Evolutionary conservation across 1,140 invertebrate species (phyloP).

Genomic region (Drosophila navojoa): DNA sequence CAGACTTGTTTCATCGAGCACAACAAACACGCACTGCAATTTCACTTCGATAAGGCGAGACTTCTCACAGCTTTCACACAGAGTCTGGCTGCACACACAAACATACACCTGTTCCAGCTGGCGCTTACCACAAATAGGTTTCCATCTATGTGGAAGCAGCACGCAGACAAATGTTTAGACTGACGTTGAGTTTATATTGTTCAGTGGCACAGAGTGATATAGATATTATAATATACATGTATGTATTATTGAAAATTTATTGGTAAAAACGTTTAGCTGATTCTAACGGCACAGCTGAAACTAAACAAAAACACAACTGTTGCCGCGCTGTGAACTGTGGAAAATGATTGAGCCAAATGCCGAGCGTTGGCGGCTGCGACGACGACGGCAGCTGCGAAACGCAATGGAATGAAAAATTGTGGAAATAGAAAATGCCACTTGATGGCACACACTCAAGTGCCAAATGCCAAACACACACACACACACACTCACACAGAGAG

Average conservation of each 20-base stretch:
- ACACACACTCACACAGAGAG: constrained; percentile 4
- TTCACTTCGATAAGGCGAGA: constrained; percentile 16
- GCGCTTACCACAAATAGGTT: constrained; percentile 36
- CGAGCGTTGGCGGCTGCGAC: constrained; percentile 17
- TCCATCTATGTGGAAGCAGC: constrained; percentile 26
- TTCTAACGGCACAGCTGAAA: constrained; percentile 70
- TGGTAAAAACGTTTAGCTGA: constrained; percentile 41
- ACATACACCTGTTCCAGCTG: neutral
- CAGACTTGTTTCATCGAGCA: constrained; percentile 12
- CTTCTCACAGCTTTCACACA: constrained; percentile 29
- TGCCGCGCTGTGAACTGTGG: constrained; percentile 34
- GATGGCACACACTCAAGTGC: constrained; percentile 25
- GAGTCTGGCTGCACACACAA: neutral
- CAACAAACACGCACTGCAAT: constrained; percentile 14
- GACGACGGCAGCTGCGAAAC: constrained; percentile 23
- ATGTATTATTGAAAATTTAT: constrained; percentile 11
- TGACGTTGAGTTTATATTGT: constrained; percentile 15
- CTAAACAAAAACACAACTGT: constrained; percentile 78
- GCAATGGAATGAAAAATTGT: constrained; percentile 50
- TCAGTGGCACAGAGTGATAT: too few relatives aligned
- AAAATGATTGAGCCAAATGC: constrained; percentile 62
- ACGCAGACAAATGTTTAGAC: constrained; percentile 7
- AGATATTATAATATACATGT: constrained; percentile 8
- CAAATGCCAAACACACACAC: constrained; percentile 8
- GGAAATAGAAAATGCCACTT: constrained; percentile 76